Conservation (phyloP, 1,140 invertebrate genomes). For the Xylocopa sonorina region DNA sequence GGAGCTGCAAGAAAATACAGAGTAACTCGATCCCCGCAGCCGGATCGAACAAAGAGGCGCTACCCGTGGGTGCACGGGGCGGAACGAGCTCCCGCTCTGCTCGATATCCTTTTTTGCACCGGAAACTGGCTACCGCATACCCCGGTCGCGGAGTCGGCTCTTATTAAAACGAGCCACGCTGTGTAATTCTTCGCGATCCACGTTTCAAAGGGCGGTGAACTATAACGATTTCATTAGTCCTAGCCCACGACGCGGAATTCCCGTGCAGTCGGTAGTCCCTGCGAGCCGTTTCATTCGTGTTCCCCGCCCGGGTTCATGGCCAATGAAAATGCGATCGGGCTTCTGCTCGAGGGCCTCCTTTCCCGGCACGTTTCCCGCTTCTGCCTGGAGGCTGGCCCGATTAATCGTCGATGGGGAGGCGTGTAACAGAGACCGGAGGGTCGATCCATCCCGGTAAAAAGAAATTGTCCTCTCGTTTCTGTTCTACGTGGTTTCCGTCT, state of each 20-base stretch:
- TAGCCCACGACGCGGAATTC: slow-evolving; percentile 1
- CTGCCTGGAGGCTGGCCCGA: neutral
- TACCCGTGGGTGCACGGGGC: neutral
- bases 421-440: neutral
- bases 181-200: slow-evolving; percentile 18
- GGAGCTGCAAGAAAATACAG: slow-evolving; percentile 10
- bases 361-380: neutral
- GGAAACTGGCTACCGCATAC: neutral
- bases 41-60: slow-evolving; percentile 8
- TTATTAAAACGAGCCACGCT: slow-evolving; percentile 7
- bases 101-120: slow-evolving; percentile 28
- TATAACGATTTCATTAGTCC: slow-evolving; percentile 28
- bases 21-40: slow-evolving; percentile 9
- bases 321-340: slow-evolving; percentile 10
- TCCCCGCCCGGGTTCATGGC: neutral
- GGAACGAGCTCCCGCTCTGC: neutral
- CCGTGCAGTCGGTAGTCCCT: neutral
- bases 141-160: neutral
- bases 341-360: neutral
- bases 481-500: neutral
- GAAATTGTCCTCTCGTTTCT: neutral
- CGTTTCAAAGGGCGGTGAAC: slow-evolving; percentile 12
- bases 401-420: neutral
- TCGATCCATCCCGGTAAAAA: neutral
- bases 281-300: neutral